Percentiles rank a stretch among this genome's conserved stretches.
Evolutionary conservation across 1,140 invertebrate genomes (phyloP).

Genomic region (Zaprionus kolodkinae): DNA sequence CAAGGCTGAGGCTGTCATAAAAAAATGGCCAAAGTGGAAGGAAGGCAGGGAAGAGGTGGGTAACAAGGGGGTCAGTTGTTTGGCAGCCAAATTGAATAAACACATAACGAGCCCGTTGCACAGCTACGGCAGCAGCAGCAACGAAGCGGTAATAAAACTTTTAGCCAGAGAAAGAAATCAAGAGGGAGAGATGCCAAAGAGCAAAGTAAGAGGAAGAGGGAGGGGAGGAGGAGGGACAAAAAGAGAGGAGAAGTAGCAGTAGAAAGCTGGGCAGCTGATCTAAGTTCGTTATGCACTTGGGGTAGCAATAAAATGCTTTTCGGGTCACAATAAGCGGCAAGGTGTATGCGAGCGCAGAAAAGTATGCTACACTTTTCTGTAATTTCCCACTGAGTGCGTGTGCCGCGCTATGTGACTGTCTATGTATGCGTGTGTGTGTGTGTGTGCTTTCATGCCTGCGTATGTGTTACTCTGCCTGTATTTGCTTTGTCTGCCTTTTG

Average conservation of each 20-base stretch:
- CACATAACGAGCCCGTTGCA: constrained; percentile 76
- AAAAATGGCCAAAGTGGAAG: constrained; percentile 29
- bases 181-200: not conserved
- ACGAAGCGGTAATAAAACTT: constrained; percentile 79
- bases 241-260: too few species aligned
- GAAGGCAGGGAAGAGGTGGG: too few species aligned
- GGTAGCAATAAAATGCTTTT: constrained; percentile 62
- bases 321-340: constrained; percentile 58
- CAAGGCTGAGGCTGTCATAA: constrained; percentile 40
- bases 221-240: too few species aligned
- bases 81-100: constrained; percentile 76
- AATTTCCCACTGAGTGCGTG: not conserved
- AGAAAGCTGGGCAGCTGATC: constrained; percentile 48
- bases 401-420: not conserved
- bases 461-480: constrained; percentile 46
- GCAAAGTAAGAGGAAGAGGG: constrained; percentile 1
- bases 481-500: constrained; percentile 42
- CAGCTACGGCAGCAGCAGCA: constrained; percentile 26
- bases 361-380: constrained; percentile 64
- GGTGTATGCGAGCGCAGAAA: constrained; percentile 61
- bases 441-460: constrained; percentile 1
- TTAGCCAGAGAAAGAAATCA: constrained; percentile 58
- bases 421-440: constrained; percentile 2
- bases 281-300: constrained; percentile 59
- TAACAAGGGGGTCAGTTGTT: not conserved